These are phyloP conservation scores for Vanessa atalanta DNA, from an alignment of 1,140 invertebrate genomes.

Conservation along the genomic window DNA sequence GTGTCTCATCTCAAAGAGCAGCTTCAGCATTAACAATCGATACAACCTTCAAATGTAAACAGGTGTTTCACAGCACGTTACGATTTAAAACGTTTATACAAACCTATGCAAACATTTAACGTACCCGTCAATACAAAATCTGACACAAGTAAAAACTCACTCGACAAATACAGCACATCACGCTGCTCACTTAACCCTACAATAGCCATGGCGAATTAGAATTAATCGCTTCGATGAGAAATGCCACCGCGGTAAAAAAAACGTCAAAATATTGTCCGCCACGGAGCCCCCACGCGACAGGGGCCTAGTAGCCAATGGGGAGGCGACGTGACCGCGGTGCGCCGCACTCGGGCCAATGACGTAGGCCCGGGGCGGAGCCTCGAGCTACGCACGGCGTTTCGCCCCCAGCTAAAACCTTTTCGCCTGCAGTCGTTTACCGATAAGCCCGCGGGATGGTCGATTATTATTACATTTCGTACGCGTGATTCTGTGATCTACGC, in stretches of 20 bases:
- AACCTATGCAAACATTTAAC: conserved; percentile 46
- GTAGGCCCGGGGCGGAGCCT: conserved; percentile 72
- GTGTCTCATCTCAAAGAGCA: conserved; percentile 3
- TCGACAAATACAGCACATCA: conserved; percentile 48
- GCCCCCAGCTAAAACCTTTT: conserved; percentile 79
- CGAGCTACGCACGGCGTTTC: conserved; percentile 68
- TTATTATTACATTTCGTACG: conserved; percentile 75
- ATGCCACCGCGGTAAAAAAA: conserved; percentile 73
- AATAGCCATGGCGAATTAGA: conserved; percentile 75
- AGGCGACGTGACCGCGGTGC: conserved; percentile 47
- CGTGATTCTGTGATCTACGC: conserved; percentile 67
- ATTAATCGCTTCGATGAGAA: conserved; percentile 73
- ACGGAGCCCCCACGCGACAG: conserved; percentile 58
- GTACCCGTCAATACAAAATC: conserved; percentile 29
- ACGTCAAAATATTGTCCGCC: conserved; percentile 74
- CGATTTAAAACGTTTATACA: conserved; percentile 12
- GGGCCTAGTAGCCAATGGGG: conserved; percentile 65
- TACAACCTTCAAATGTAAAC: conserved; percentile 44
- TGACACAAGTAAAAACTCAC: conserved; percentile 34
- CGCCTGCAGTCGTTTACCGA: conserved; percentile 79
- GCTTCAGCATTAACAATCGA: conserved; percentile 3
- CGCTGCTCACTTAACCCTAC: conserved; percentile 76
- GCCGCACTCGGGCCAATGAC: conserved; percentile 69
- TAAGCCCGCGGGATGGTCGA: conserved; percentile 79
- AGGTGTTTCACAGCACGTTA: conserved; percentile 40